Conservation (phyloP, 2,797 vertebrate genomes). For the Micromesistius poutassou region DNA sequence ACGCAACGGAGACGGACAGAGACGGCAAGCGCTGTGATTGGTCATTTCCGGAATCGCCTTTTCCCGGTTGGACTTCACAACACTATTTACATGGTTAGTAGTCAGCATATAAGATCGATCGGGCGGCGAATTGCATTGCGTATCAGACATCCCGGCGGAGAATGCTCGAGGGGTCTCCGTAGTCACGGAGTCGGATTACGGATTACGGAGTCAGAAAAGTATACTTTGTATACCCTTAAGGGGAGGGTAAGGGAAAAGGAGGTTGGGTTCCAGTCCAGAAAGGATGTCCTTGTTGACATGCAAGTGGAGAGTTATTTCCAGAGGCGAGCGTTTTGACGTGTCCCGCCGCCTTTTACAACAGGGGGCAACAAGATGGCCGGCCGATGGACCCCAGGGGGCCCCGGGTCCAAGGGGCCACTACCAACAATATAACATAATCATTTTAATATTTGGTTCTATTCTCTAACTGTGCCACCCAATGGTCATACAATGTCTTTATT, state of each 20-base stretch:
- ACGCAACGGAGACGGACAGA: no score
- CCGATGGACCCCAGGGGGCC: constrained; percentile 25
- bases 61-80: no score
- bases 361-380: constrained; percentile 14
- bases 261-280: constrained; percentile 8
- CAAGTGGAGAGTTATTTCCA: constrained; percentile 57
- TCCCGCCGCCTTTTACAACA: constrained; percentile 29
- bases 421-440: neutral
- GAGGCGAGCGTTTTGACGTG: constrained; percentile 15
- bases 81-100: no score
- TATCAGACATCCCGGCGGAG: no score
- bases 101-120: no score
- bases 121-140: no score
- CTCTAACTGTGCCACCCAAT: neutral
- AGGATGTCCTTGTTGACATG: constrained; percentile 68
- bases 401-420: neutral
- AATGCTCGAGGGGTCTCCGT: no score
- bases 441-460: neutral
- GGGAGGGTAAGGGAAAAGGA: constrained; percentile 20
- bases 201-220: no score
- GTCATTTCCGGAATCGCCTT: no score
- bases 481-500: neutral
- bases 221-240: no score
- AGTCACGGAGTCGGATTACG: no score
- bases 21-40: no score